Conservation (phyloP, 2,888 invertebrate genomes). For the Caprella mutica region DNA sequence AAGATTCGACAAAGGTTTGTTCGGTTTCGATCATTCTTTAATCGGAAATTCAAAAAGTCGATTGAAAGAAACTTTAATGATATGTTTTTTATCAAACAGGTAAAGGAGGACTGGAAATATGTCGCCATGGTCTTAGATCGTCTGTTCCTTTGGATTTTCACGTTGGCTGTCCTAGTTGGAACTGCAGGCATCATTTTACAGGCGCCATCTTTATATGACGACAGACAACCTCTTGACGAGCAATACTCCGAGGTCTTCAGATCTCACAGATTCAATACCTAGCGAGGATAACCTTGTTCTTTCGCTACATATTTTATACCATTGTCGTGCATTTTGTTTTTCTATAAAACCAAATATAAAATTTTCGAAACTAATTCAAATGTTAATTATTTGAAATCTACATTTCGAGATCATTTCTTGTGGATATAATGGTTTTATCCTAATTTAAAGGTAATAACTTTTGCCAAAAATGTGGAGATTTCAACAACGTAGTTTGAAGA, state of each 20-base stretch:
- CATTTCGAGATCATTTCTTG: too few species aligned
- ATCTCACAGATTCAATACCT: conserved; percentile 14
- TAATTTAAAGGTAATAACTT: too few species aligned
- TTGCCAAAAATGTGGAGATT: too few species aligned
- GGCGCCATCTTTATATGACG: conserved; percentile 43
- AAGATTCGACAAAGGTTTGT: conserved; percentile 35
- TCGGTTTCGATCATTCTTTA: neutral
- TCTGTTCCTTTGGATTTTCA: conserved; percentile 47
- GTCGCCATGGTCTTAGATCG: conserved; percentile 48
- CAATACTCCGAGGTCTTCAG: conserved; percentile 27
- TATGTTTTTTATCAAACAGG: conserved; percentile 25
- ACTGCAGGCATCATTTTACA: conserved; percentile 43
- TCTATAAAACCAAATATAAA: too few species aligned
- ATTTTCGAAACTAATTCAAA: too few species aligned
- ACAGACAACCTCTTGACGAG: conserved; percentile 37
- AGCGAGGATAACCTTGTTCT: too few species aligned
- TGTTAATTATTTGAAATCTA: too few species aligned
- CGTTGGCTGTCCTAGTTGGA: conserved; percentile 45
- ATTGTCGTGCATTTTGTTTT: too few species aligned
- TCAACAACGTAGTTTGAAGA: too few species aligned
- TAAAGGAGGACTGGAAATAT: conserved; percentile 47
- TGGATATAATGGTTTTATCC: too few species aligned
- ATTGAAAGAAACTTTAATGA: neutral
- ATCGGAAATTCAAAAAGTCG: neutral
- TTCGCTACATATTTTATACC: too few species aligned